Evolutionary conservation across 2,797 vertebrate genomes (phyloP).

Genomic region (Falco naumanni): DNA sequence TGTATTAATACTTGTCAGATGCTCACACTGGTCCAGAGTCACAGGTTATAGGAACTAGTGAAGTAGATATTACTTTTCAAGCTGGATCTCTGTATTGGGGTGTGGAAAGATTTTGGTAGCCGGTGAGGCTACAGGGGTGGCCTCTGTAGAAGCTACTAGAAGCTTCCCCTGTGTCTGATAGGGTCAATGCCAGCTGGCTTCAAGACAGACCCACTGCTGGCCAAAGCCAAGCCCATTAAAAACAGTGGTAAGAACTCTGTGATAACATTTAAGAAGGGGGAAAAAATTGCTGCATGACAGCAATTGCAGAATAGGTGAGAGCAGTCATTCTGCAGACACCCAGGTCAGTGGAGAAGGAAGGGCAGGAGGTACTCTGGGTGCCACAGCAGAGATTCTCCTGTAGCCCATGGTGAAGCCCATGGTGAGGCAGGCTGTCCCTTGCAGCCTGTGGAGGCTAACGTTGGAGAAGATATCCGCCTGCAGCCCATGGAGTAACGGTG

Average conservation of each 20-base stretch:
- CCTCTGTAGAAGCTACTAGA: background rate
- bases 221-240: no score
- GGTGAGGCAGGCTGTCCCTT: background rate
- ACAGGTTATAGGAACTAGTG: background rate
- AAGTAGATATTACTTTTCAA: background rate
- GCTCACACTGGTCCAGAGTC: background rate
- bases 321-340: background rate
- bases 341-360: background rate
- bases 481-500: background rate
- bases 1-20: background rate
- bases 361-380: background rate
- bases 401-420: fast-evolving
- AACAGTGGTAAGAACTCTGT: fast-evolving
- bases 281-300: no score
- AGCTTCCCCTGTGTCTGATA: background rate
- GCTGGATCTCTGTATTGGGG: background rate
- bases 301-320: no score
- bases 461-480: background rate
- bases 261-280: background rate
- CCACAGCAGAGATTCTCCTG: background rate
- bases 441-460: fast-evolving
- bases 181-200: background rate
- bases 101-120: background rate
- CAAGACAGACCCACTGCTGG: background rate
- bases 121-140: no score